Conservation (phyloP, 2,797 vertebrate genomes). For the Odontamblyopus lacepedii region DNA sequence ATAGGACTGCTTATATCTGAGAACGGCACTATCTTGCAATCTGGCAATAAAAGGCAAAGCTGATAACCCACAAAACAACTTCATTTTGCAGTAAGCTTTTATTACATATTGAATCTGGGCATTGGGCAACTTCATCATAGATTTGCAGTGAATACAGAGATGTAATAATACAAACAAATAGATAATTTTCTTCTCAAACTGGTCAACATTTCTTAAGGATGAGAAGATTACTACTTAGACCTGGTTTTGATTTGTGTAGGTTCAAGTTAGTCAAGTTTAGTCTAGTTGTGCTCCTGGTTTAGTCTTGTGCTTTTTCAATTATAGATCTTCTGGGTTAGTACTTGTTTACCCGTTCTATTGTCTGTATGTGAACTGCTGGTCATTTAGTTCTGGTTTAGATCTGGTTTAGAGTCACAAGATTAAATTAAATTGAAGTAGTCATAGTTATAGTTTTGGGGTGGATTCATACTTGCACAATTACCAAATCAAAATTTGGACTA, state of each 20-base stretch:
- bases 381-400: too few species aligned
- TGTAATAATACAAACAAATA: neutral
- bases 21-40: slow-evolving; percentile 37
- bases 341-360: neutral
- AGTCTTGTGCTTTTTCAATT: neutral
- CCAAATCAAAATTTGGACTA: too few species aligned
- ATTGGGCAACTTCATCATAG: neutral
- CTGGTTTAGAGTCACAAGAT: too few species aligned
- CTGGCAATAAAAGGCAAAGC: slow-evolving; percentile 37
- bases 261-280: neutral
- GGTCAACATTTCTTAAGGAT: neutral
- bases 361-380: too few species aligned
- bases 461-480: too few species aligned
- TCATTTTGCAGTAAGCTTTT: slow-evolving; percentile 21
- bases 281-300: neutral
- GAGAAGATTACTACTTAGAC: neutral
- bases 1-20: slow-evolving; percentile 31
- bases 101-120: slow-evolving; percentile 14
- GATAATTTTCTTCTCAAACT: neutral
- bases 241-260: neutral
- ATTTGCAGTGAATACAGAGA: slow-evolving; percentile 11
- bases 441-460: too few species aligned
- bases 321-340: too few species aligned
- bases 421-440: too few species aligned
- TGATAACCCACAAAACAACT: slow-evolving; percentile 46